These are phyloP conservation scores for Melanerpes aurifrons DNA, from an alignment of 2,113 vertebrate genomes.

Conservation along the genomic window DNA sequence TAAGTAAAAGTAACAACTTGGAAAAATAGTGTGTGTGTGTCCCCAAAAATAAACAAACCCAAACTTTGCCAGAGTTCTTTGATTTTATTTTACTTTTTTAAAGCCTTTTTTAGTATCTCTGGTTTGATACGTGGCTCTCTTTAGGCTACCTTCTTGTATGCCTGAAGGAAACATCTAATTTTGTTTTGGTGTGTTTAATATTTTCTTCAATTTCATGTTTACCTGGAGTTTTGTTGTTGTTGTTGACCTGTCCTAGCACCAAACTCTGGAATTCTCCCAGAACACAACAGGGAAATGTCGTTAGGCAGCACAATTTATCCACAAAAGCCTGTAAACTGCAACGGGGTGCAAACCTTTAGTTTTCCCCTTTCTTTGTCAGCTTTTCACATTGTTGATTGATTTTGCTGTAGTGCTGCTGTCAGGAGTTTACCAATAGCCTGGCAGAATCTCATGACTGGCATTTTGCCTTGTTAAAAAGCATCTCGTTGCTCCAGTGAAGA, in stretches of 20 bases:
- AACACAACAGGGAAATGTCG: constrained; percentile 61
- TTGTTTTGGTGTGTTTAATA: background rate
- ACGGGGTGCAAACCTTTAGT: constrained; percentile 70
- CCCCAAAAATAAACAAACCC: no score
- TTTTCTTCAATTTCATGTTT: background rate
- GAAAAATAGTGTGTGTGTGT: background rate
- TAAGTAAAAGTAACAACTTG: constrained; percentile 57
- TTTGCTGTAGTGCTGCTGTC: constrained; percentile 79
- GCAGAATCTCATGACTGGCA: constrained; percentile 79
- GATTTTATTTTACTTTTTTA: background rate
- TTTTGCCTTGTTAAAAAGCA: constrained; percentile 81
- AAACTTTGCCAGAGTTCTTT: background rate
- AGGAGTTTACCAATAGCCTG: constrained; percentile 79
- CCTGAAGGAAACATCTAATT: background rate
- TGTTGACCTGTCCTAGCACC: constrained; percentile 20
- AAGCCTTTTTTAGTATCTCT: background rate
- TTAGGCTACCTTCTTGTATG: background rate
- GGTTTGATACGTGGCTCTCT: background rate
- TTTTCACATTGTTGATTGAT: constrained; percentile 81
- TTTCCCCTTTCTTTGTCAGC: constrained; percentile 78
- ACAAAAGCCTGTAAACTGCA: constrained; percentile 76
- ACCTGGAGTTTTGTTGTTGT: background rate
- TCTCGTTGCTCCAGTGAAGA: constrained; percentile 73
- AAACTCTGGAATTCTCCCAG: constrained; percentile 56
- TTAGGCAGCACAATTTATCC: constrained; percentile 71